Percentiles rank a stretch among this genome's conserved stretches.
These are phyloP conservation scores for Verasper variegatus DNA, from an alignment of 2,113 vertebrate genomes.

Conservation along the genomic window DNA sequence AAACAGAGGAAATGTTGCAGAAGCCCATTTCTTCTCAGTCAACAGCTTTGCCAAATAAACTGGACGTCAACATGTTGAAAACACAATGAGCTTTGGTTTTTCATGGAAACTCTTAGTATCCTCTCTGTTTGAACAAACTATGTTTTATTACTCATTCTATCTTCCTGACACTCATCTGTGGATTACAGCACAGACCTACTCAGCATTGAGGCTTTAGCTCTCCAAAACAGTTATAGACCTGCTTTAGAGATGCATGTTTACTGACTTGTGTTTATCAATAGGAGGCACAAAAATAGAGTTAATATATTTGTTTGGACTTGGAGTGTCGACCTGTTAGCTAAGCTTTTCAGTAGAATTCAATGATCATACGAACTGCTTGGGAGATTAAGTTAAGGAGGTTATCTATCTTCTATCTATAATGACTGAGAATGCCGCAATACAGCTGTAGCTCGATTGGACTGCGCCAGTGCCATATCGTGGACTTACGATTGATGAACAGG, in stretches of 20 bases:
- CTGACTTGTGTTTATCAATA: background rate
- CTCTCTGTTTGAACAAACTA: background rate
- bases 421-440: too few species aligned
- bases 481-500: conserved; percentile 92
- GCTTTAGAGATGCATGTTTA: background rate
- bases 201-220: background rate
- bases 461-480: background rate
- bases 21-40: too few species aligned
- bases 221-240: background rate
- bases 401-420: too few species aligned
- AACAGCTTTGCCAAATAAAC: background rate
- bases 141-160: background rate
- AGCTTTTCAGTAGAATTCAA: too few species aligned
- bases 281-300: too few species aligned
- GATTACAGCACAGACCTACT: conserved; percentile 9
- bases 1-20: too few species aligned
- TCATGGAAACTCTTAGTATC: background rate
- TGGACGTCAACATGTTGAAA: background rate
- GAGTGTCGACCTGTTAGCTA: too few species aligned
- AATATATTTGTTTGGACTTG: too few species aligned
- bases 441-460: too few species aligned
- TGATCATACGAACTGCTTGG: too few species aligned
- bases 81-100: too few species aligned
- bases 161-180: background rate
- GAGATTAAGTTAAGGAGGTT: too few species aligned